phyloP scores from a whole-genome alignment of 1,140 invertebrate genomes.

The Epicauta chinensis region DNA sequence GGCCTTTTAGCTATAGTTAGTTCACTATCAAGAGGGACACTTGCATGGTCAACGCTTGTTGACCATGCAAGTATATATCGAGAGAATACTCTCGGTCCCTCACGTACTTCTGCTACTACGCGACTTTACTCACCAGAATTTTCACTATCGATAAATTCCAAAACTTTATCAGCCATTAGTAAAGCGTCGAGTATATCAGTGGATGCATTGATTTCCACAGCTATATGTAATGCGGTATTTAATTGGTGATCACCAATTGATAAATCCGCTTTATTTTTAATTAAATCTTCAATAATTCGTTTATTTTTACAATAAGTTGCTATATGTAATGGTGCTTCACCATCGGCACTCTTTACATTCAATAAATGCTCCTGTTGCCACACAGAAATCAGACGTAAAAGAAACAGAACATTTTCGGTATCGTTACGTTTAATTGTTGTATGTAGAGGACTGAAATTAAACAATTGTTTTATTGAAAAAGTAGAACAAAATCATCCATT shows the following conservation, averaged over 20 bases:
- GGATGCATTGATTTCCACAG: conserved; percentile 41
- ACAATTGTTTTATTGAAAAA: conserved; percentile 2
- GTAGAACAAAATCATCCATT: not conserved
- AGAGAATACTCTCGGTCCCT: no score
- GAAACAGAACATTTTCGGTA: conserved; percentile 19
- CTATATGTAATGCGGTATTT: conserved; percentile 48
- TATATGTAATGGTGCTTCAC: conserved; percentile 23
- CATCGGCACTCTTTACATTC: conserved; percentile 16
- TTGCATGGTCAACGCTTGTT: no score
- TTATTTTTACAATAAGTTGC: conserved; percentile 28
- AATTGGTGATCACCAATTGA: conserved; percentile 45
- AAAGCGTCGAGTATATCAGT: conserved; percentile 21
- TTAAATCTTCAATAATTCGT: conserved; percentile 34
- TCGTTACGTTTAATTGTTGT: conserved; percentile 22
- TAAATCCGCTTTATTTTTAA: conserved; percentile 46
- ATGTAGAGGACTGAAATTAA: conserved; percentile 28
- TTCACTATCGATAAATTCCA: conserved; percentile 32
- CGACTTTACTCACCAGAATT: conserved; percentile 43
- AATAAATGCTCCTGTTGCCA: conserved; percentile 21
- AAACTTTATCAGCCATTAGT: conserved; percentile 7
- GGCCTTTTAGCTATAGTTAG: no score
- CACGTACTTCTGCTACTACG: conserved; percentile 3
- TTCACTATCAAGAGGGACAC: no score
- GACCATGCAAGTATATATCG: no score
- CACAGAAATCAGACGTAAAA: conserved; percentile 22